phyloP scores from a whole-genome alignment of 1,140 invertebrate genomes.

The Drosophila kurseongensis region DNA sequence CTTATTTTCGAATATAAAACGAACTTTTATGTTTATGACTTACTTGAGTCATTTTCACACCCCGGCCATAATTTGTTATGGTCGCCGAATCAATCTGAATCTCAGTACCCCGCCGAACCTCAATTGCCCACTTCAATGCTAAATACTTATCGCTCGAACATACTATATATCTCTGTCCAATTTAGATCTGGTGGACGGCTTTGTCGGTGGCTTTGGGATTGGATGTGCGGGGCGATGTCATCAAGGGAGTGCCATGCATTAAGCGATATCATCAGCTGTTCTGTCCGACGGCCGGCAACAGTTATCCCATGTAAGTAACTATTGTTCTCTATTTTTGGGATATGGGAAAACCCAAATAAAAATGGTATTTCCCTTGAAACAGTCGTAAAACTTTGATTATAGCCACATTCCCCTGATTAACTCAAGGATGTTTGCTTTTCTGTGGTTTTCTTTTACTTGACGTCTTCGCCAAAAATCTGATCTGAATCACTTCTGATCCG shows the following conservation, averaged over 20 bases:
- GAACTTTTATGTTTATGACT: slow-evolving; percentile 68
- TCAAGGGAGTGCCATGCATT: slow-evolving; percentile 94
- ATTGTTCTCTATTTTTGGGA: slow-evolving; percentile 11
- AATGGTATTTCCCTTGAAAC: slow-evolving; percentile 23
- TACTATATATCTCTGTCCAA: slow-evolving; percentile 42
- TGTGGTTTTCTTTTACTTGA: slow-evolving; percentile 27
- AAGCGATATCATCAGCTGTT: slow-evolving; percentile 95
- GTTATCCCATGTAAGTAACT: slow-evolving; percentile 94
- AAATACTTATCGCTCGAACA: background rate
- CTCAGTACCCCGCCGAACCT: slow-evolving; percentile 30
- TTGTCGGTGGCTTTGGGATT: slow-evolving; percentile 93
- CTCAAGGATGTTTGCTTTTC: slow-evolving; percentile 42
- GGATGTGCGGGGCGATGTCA: slow-evolving; percentile 93
- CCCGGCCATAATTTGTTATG: slow-evolving; percentile 70
- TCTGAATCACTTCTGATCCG: slow-evolving; percentile 44
- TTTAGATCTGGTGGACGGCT: slow-evolving; percentile 95
- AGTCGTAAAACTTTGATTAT: slow-evolving; percentile 2
- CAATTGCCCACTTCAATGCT: slow-evolving; percentile 39
- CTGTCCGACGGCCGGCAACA: slow-evolving; percentile 95
- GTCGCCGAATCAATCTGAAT: slow-evolving; percentile 42
- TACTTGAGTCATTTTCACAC: slow-evolving; percentile 76
- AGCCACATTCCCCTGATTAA: slow-evolving; percentile 6
- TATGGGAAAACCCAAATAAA: slow-evolving; percentile 30
- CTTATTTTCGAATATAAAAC: slow-evolving; percentile 29
- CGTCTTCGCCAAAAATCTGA: slow-evolving; percentile 15